Evolutionary conservation across 2,113 vertebrate species (phyloP), one percentile per base, ranked within the genome.

Genomic region (Galbula dea): DNA sequence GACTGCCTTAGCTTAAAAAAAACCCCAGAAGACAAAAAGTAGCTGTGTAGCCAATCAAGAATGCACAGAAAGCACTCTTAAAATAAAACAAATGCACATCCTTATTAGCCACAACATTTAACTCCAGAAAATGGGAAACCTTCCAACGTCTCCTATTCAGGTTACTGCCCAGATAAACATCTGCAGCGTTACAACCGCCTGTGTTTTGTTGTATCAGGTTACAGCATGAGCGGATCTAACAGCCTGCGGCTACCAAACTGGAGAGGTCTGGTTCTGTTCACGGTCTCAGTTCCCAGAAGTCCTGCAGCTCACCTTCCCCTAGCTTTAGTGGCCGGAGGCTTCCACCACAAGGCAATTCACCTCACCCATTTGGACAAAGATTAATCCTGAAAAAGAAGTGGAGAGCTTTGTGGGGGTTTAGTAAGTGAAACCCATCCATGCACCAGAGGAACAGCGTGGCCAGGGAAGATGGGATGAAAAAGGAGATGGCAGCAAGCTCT

Each of bases 221-320:
- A 92, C 76, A 71, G 55, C 7, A 0, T 2, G 4, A 86, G 68
- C 1, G 15, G 10, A n/a, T 55, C 46, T 48, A 84, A 63, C n/a
- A 58, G 83, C 61, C 73, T 22, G 34, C 2, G 0, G 55, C 61
- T 45, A 74, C 27, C 80, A n/a, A 67, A 55, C 46, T 36, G 73
- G 26, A 88, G 72, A 26, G 2, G 4, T 12, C 41, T 83, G 83
- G 74, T 62, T 79, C 62, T 71, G 75, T 57, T 41, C 7, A 0
- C 2, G 10, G 55, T 71, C 54, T 36, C 32, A 3, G 4, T 7
- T 89, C 81, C 41, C 61, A 63, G 52, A 55, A 89, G 71, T 73
- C 66, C 82, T 79, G 82, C 79, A 88, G 90, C 88, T 90, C 92
- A 93, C 88, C 90, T 86, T 80, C 86, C 94, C 92, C 90, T 83